These are phyloP conservation scores for Sebastes vulpes DNA, from an alignment of 2,797 vertebrate species.

Conservation along the genomic window DNA sequence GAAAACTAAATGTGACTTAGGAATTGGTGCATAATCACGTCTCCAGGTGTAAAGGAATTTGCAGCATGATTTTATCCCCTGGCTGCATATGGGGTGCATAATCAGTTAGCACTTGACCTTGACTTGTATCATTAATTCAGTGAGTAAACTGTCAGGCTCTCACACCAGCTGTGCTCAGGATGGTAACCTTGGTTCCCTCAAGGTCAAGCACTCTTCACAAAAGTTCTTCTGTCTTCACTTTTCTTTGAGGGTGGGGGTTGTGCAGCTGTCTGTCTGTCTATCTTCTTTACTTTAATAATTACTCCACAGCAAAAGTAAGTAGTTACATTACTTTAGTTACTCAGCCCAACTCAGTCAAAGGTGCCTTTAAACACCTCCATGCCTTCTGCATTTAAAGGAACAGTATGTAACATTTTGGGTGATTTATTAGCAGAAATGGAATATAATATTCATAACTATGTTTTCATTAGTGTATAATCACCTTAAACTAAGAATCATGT, in stretches of 20 bases:
- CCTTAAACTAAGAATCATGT: too few relatives aligned
- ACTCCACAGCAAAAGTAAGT: neutral
- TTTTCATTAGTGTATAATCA: too few relatives aligned
- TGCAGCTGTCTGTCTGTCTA: neutral
- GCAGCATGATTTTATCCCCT: constrained; percentile 52
- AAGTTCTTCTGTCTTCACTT: constrained; percentile 41
- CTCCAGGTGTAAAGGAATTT: constrained; percentile 76
- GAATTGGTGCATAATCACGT: constrained; percentile 63
- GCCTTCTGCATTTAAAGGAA: neutral
- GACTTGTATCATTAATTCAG: constrained; percentile 83
- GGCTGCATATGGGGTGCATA: constrained; percentile 71
- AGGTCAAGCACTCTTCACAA: constrained; percentile 67
- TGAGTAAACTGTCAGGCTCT: constrained; percentile 75
- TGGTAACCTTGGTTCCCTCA: constrained; percentile 69
- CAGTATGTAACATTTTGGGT: too few relatives aligned
- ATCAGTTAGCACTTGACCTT: constrained; percentile 82
- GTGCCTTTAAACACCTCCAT: neutral
- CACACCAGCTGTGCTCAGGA: constrained; percentile 77
- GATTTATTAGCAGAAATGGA: too few relatives aligned
- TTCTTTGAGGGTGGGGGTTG: neutral
- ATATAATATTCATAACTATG: too few relatives aligned
- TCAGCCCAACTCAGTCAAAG: neutral
- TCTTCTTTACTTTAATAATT: neutral
- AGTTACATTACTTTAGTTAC: neutral
- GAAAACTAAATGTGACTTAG: constrained; percentile 56